These are phyloP conservation scores for Paramisgurnus dabryanus DNA, from an alignment of 2,113 vertebrate species.

Conservation along the genomic window DNA sequence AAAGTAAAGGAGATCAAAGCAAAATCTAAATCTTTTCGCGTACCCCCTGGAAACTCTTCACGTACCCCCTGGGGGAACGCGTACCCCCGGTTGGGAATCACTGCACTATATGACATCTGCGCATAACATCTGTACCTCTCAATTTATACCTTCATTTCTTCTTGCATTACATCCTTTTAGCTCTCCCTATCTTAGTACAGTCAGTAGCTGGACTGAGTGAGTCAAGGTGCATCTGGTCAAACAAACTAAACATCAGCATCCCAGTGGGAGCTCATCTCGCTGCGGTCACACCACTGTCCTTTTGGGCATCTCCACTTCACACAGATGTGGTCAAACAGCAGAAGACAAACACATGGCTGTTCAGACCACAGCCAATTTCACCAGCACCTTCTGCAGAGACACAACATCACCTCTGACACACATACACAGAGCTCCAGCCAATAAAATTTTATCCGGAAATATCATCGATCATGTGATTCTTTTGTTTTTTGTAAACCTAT, in stretches of 20 bases:
- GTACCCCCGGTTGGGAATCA: too few relatives aligned
- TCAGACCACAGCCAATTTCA: background rate
- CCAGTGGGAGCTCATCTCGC: constrained; percentile 25
- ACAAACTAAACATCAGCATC: constrained; percentile 33
- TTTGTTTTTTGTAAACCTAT: background rate
- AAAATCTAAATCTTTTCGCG: too few relatives aligned
- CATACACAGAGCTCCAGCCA: background rate
- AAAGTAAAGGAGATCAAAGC: too few relatives aligned
- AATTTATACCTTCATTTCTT: background rate
- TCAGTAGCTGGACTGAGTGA: background rate
- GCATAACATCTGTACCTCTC: constrained; percentile 1
- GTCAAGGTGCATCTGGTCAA: constrained; percentile 36
- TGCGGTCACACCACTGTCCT: constrained; percentile 23
- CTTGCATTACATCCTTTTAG: background rate
- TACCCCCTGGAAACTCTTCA: too few relatives aligned
- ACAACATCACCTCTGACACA: constrained; percentile 9
- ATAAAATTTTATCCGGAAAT: background rate
- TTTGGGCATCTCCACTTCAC: constrained; percentile 15
- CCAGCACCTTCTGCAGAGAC: constrained; percentile 9
- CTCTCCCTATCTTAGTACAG: background rate
- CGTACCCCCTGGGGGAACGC: too few relatives aligned
- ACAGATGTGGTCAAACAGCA: constrained; percentile 26
- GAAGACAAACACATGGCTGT: background rate
- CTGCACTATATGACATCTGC: constrained; percentile 17
- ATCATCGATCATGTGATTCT: background rate